phyloP scores from a whole-genome alignment of 2,113 vertebrate species.

The Lutjanus erythropterus region DNA sequence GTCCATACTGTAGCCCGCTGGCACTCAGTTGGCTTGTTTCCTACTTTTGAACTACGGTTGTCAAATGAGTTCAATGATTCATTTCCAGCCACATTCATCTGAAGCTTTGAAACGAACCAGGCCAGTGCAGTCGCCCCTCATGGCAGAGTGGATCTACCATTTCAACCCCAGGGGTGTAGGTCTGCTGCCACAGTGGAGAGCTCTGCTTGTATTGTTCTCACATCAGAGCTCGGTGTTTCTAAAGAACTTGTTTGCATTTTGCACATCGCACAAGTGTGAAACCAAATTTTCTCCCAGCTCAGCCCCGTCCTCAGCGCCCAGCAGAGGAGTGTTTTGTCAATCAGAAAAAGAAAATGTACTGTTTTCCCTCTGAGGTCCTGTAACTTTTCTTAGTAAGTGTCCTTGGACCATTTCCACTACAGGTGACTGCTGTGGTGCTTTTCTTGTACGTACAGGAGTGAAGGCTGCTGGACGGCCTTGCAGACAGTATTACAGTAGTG shows the following conservation, averaged over 20 bases:
- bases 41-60: slow-evolving; percentile 40
- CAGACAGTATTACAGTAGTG: slow-evolving; percentile 45
- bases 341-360: slow-evolving; percentile 36
- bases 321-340: slow-evolving; percentile 30
- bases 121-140: slow-evolving; percentile 46
- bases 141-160: slow-evolving; percentile 8
- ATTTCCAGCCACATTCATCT: slow-evolving; percentile 36
- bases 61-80: slow-evolving; percentile 54
- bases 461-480: slow-evolving; percentile 72
- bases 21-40: slow-evolving; percentile 37
- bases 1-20: slow-evolving; percentile 78
- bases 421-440: slow-evolving; percentile 7
- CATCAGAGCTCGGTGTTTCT: slow-evolving; percentile 42
- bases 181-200: slow-evolving; percentile 31
- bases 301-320: slow-evolving; percentile 11
- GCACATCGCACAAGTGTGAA: slow-evolving; percentile 74
- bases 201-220: slow-evolving; percentile 25
- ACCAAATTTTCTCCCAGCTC: slow-evolving; percentile 51
- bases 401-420: slow-evolving; percentile 13
- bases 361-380: not conserved
- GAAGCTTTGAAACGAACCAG: slow-evolving; percentile 47
- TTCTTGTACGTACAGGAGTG: slow-evolving; percentile 9
- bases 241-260: slow-evolving; percentile 76
- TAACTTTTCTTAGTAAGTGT: slow-evolving; percentile 14
- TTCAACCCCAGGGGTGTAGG: slow-evolving; percentile 1